Percentiles rank a stretch among this genome's conserved stretches.
These are phyloP conservation scores for Cryptotis parvus DNA, from an alignment of 2,113 vertebrate genomes.

Conservation along the genomic window DNA sequence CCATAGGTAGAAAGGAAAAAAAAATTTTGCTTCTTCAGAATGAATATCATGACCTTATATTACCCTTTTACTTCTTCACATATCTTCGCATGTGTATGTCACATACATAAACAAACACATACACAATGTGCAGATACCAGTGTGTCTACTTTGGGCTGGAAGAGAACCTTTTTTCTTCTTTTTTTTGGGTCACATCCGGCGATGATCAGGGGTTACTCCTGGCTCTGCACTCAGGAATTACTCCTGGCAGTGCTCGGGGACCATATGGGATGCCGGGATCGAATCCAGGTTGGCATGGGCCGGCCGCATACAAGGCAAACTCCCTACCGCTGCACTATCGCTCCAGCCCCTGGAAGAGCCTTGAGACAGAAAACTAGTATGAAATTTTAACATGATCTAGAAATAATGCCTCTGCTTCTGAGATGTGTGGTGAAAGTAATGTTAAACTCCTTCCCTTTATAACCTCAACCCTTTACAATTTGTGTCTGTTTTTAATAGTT, in stretches of 20 bases:
- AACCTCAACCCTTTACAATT: not conserved
- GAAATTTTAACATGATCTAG: not conserved
- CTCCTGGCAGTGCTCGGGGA: too few species aligned
- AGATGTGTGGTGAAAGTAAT: not conserved
- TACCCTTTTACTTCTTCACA: not conserved
- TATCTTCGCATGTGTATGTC: not conserved
- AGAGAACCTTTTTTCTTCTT: too few species aligned
- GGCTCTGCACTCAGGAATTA: too few species aligned
- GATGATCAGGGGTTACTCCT: too few species aligned
- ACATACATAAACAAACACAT: not conserved
- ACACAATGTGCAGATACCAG: not conserved
- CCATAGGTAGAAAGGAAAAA: slow-evolving; percentile 17
- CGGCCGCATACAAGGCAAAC: too few species aligned
- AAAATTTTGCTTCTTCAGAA: slow-evolving; percentile 17
- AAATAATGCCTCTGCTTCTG: not conserved
- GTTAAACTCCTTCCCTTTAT: not conserved
- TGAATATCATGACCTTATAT: not conserved
- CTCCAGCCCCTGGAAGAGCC: too few species aligned
- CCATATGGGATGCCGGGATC: too few species aligned
- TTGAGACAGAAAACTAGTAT: not conserved
- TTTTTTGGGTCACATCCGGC: too few species aligned
- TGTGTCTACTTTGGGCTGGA: not conserved
- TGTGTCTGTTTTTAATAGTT: not conserved
- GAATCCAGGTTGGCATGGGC: too few species aligned
- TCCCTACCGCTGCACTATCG: too few species aligned